A percentile compares a stretch with the other conserved stretches of the same genome.
Conservation (phyloP, 1,140 invertebrate genomes). For the Littorina saxatilis region DNA sequence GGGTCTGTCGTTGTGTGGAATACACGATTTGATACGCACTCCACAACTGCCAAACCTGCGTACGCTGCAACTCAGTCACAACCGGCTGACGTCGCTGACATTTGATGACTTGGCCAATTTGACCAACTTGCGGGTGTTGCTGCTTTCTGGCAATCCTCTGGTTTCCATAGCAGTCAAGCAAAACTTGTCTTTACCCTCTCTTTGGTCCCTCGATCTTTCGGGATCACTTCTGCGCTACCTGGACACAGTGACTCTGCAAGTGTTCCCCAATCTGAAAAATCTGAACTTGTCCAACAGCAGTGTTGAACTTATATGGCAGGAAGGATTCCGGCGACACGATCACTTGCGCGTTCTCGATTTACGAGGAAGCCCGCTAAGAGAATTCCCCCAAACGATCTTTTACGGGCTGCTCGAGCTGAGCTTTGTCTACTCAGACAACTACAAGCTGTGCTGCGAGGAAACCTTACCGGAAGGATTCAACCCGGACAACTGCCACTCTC, state of each 20-base stretch:
- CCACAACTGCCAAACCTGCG: neutral
- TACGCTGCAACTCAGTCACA: conserved; percentile 30
- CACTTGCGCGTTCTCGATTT: neutral
- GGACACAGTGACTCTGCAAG: neutral
- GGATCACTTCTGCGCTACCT: neutral
- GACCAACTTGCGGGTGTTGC: conserved; percentile 7
- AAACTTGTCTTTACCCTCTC: neutral
- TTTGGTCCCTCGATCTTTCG: conserved; percentile 16
- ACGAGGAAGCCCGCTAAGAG: neutral
- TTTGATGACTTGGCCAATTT: neutral
- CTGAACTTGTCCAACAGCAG: neutral
- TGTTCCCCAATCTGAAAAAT: neutral
- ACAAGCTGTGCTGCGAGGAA: conserved; percentile 50
- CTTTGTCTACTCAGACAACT: no score
- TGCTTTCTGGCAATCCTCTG: conserved; percentile 27
- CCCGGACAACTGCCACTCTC: conserved; percentile 2
- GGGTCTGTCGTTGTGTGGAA: neutral
- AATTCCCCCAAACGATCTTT: neutral
- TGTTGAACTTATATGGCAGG: neutral
- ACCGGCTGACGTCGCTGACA: conserved; percentile 9
- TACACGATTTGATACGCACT: neutral
- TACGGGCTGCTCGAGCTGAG: conserved; percentile 4
- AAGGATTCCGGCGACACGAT: neutral
- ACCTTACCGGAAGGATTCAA: conserved; percentile 37
- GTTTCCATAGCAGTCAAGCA: no score